phyloP scores from a whole-genome alignment of 2,113 vertebrate species.

The sheep (Ovis aries) region ARS-UI_Ramb_v3.0 NC_056068.1:26590501-26591000 shows the following conservation, averaged over 20 bases:
- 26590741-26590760: neutral
- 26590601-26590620: neutral
- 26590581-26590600: neutral
- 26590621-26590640: neutral
- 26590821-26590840: fast-evolving
- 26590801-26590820: neutral
- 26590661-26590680: neutral
- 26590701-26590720: neutral
- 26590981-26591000: neutral
- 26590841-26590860: neutral
- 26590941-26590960: neutral
- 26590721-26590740: neutral
- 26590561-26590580: neutral
- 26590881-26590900: neutral
- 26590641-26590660: neutral
- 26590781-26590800: neutral
- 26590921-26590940: neutral
- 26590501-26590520: neutral
- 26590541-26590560: neutral
- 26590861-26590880: neutral
- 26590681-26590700: neutral
- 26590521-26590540: neutral
- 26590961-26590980: neutral
- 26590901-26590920: neutral
- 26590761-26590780: neutral